Conservation (phyloP, 2,113 vertebrate species). For the Globicephala melas region DNA sequence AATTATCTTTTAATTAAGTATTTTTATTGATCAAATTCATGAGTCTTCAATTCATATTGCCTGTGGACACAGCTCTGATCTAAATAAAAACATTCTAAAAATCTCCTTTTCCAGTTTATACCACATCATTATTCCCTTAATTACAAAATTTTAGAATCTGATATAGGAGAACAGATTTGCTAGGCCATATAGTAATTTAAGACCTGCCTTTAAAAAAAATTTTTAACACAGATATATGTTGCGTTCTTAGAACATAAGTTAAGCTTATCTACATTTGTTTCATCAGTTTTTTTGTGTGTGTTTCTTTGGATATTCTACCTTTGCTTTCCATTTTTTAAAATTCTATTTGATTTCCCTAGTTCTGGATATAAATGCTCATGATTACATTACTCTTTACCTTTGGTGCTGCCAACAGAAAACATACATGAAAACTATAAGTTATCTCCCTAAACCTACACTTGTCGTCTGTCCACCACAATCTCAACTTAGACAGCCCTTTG, state of each 20-base stretch:
- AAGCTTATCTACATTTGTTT: background rate
- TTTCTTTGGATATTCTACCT: background rate
- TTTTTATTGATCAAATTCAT: background rate
- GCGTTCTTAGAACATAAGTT: background rate
- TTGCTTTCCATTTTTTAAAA: background rate
- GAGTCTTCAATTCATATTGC: background rate
- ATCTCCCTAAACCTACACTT: background rate
- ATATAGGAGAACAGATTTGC: background rate
- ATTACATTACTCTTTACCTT: background rate
- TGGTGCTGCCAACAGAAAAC: background rate
- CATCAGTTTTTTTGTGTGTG: background rate
- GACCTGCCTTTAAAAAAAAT: background rate
- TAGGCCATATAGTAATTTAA: background rate
- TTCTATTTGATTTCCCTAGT: background rate
- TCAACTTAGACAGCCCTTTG: background rate
- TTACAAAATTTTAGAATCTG: background rate
- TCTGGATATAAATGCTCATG: background rate
- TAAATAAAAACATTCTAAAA: conserved; percentile 15
- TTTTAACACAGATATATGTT: background rate
- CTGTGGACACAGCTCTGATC: background rate
- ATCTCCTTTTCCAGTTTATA: background rate
- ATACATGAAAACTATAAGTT: background rate
- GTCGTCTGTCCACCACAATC: background rate
- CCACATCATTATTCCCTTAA: background rate
- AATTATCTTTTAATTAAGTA: conserved; percentile 22